Evolutionary conservation across 2,797 vertebrate genomes (phyloP).

Genomic region (Valencia hispanica): DNA sequence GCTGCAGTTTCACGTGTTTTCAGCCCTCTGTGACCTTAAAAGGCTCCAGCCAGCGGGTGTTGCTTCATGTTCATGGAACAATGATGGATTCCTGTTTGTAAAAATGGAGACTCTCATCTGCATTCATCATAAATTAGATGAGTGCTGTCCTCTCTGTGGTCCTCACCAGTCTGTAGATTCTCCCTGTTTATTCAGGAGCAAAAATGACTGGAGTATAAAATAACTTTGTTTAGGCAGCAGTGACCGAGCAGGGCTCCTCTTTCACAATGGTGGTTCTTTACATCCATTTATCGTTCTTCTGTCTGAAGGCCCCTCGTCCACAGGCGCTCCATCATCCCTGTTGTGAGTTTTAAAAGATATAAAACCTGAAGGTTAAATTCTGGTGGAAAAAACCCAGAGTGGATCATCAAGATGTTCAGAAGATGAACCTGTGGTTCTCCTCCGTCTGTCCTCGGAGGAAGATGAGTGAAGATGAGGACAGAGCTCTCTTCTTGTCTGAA

Average conservation of each 20-base stretch:
- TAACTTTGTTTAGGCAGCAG: neutral
- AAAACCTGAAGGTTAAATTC: neutral
- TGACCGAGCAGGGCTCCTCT: neutral
- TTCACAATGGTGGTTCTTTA: neutral
- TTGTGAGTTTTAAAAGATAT: neutral
- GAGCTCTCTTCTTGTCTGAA: no score
- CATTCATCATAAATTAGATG: constrained; percentile 3
- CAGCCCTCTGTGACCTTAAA: constrained; percentile 42
- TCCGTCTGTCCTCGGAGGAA: neutral
- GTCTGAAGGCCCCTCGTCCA: neutral
- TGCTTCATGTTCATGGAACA: constrained; percentile 19
- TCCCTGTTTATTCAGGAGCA: neutral
- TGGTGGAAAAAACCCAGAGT: neutral
- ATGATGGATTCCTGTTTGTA: neutral
- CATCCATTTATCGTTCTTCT: neutral
- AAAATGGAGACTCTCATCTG: constrained; percentile 12
- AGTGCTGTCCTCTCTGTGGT: neutral
- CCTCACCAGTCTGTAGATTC: neutral
- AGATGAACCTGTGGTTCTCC: neutral
- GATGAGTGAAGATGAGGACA: no score
- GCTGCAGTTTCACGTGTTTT: constrained; percentile 7
- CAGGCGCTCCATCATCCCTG: neutral
- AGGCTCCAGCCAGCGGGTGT: constrained; percentile 14
- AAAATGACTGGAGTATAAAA: neutral
- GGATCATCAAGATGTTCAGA: neutral